Base-by-base conservation (phyloP, 2,113 vertebrate genomes). In the Lampris megalopsis region DNA sequence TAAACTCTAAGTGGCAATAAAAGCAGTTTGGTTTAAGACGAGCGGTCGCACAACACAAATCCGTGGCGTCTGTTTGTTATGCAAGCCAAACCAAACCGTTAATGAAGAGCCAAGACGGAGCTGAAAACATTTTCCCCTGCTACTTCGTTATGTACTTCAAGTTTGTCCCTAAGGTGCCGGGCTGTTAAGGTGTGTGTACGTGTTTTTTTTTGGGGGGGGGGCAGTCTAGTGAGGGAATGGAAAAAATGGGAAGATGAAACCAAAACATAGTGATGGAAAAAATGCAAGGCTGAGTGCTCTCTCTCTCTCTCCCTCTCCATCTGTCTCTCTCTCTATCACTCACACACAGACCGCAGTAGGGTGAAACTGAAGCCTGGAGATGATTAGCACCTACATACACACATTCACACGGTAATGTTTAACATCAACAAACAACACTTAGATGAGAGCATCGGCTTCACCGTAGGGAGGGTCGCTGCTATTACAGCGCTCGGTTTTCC, bases 391-490 rank as follows among this genome's bases (percentile, higher is more conserved):
- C 71, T 71, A 42, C 69, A 63, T 65, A 75, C 54, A 62, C 37
- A 50, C 6, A 45, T 78, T 63, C 79, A 65, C 72, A 74, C 35
- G 48, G 52, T 84, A 88, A 86, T 84, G 86, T 83, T 85, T 79
- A 85, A 85, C 84, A 42, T 83, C 74, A 80, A 88, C 86, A 88
- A 85, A 88, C 77, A 83, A 70, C 83, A 75, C 83, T 81, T 83
- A 53, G 63, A 75, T 36, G 41, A 83, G 63, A 47, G 80, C 82
- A 49, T 75, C 56, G 5, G 73, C 61, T 71, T 70, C 68, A 10
- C 49, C 11, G 49, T 52, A 10, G 43, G 43, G 43, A 1, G 43
- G 43, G 10, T 53, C 50, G 48, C 61, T n/a, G 8, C 9, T 61
- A 48, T 80, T 62, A 79, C 41, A 66, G 8, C 61, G 36, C 63